Percentiles rank a stretch among this genome's conserved stretches.
phyloP scores from a whole-genome alignment of 2,888 invertebrate species.

The Trichacis sp. region DNA sequence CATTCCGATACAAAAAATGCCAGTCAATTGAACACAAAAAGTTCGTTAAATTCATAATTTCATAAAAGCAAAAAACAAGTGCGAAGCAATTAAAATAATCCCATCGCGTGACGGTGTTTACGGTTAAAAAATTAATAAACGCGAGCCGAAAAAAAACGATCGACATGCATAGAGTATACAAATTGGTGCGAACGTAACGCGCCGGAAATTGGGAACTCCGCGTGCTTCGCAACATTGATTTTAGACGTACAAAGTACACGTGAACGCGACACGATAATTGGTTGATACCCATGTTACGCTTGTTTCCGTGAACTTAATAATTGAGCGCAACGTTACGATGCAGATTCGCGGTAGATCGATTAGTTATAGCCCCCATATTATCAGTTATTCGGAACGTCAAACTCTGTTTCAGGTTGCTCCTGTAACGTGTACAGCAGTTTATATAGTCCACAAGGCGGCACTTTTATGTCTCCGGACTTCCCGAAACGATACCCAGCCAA shows the following conservation, averaged over 20 bases:
- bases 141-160: no score
- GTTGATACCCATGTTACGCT: constrained; percentile 5
- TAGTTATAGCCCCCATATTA: constrained; percentile 19
- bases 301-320: constrained; percentile 25
- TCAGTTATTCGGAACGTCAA: constrained; percentile 15
- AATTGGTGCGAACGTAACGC: no score
- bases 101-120: no score
- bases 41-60: no score
- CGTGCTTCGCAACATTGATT: no score
- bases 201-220: no score
- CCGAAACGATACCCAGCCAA: constrained; percentile 81
- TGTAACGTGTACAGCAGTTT: constrained; percentile 86
- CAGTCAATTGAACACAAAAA: no score
- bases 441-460: constrained; percentile 82
- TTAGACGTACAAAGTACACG: background rate
- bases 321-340: constrained; percentile 18
- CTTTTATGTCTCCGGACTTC: constrained; percentile 87
- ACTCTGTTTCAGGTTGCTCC: constrained; percentile 79
- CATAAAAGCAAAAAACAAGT: no score
- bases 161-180: no score
- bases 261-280: background rate
- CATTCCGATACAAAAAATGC: no score
- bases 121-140: no score
- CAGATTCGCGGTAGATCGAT: constrained; percentile 10
- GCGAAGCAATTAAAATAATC: no score